Evolutionary conservation across 2,888 invertebrate genomes (phyloP).

Genomic region (Chouioia cunea): DNA sequence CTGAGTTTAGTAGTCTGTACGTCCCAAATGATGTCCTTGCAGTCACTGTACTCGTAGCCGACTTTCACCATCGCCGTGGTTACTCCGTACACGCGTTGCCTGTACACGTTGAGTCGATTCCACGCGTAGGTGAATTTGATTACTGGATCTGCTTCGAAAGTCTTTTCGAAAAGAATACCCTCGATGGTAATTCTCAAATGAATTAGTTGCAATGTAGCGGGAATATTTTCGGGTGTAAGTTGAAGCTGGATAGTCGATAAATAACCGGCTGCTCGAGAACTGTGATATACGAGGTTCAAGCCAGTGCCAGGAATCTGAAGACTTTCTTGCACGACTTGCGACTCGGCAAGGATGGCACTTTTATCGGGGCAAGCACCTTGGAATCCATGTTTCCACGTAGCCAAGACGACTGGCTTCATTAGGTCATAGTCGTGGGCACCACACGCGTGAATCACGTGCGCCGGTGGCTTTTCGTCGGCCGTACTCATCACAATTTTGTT

Average conservation of each 20-base stretch:
- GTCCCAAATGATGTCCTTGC: slow-evolving; percentile 95
- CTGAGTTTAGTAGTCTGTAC: slow-evolving; percentile 94
- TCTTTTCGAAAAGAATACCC: slow-evolving; percentile 92
- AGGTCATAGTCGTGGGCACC: slow-evolving; percentile 90
- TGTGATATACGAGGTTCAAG: slow-evolving; percentile 96
- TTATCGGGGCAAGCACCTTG: slow-evolving; percentile 95
- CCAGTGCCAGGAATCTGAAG: slow-evolving; percentile 94
- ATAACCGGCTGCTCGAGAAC: slow-evolving; percentile 93
- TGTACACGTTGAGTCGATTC: slow-evolving; percentile 96
- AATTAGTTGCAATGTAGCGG: slow-evolving; percentile 85
- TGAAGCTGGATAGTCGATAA: slow-evolving; percentile 93
- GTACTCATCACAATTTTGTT: slow-evolving; percentile 87
- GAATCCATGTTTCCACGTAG: slow-evolving; percentile 95
- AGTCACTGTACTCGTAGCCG: slow-evolving; percentile 95
- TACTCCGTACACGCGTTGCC: slow-evolving; percentile 96
- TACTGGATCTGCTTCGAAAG: slow-evolving; percentile 95
- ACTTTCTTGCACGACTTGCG: slow-evolving; percentile 95
- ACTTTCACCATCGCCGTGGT: slow-evolving; percentile 95
- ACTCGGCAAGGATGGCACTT: slow-evolving; percentile 90
- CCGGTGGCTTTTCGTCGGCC: slow-evolving; percentile 81
- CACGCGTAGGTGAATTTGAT: slow-evolving; percentile 98
- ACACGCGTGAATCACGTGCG: slow-evolving; percentile 82
- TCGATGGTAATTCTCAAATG: slow-evolving; percentile 94
- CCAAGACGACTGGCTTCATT: slow-evolving; percentile 93
- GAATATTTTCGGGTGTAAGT: slow-evolving; percentile 87